A percentile compares a stretch with the other conserved stretches of the same genome.
Evolutionary conservation across 2,797 vertebrate species (phyloP).

Genomic region (Corythornis leucogaster): DNA sequence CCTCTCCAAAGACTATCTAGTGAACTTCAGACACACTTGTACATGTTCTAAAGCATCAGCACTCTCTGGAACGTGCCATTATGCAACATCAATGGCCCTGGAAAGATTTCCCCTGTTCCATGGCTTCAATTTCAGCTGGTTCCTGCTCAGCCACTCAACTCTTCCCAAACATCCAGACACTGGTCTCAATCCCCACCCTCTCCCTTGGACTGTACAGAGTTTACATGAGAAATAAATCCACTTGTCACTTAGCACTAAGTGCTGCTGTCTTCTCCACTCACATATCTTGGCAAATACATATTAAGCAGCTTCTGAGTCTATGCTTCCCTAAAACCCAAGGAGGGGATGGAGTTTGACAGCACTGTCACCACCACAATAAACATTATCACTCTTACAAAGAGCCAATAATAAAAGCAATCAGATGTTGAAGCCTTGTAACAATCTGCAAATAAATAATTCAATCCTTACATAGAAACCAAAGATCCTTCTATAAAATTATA

Average conservation of each 20-base stretch:
- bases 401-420: not conserved
- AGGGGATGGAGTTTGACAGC: not conserved
- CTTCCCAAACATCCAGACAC: not conserved
- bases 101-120: not conserved
- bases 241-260: not conserved
- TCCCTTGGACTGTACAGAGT: not conserved
- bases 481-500: not conserved
- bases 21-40: not conserved
- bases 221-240: not conserved
- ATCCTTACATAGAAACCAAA: not conserved
- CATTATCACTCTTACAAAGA: not conserved
- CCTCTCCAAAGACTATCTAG: slow-evolving; percentile 29
- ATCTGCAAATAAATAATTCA: not conserved
- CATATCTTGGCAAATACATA: not conserved
- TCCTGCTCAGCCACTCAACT: not conserved
- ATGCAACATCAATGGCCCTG: not conserved
- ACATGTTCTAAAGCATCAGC: not conserved
- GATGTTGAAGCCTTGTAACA: not conserved
- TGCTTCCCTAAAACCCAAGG: not conserved
- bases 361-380: not conserved
- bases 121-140: not conserved
- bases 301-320: not conserved
- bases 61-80: not conserved
- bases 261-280: not conserved
- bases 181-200: not conserved